phyloP scores from a whole-genome alignment of 1,140 invertebrate species.

The Ceratitis capitata region DNA sequence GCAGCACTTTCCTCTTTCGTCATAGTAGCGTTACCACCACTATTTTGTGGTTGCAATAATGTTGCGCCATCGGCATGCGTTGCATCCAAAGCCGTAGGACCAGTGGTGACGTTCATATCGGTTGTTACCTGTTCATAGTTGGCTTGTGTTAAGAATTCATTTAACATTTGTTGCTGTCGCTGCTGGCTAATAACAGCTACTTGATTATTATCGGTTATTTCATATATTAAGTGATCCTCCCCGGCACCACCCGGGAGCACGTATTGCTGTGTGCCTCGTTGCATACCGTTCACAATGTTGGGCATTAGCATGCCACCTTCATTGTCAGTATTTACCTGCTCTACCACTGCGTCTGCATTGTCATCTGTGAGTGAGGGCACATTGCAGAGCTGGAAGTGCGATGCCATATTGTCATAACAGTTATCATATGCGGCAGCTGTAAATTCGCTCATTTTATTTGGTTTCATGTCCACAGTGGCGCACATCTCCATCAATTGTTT shows the following conservation, averaged over 20 bases:
- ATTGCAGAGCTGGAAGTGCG: slow-evolving; percentile 55
- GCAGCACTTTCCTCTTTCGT: not conserved
- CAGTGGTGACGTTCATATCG: not conserved
- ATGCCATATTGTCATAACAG: slow-evolving; percentile 15
- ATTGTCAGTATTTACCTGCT: not conserved
- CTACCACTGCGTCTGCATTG: not conserved
- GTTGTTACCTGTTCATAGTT: slow-evolving; percentile 4
- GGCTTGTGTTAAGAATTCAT: slow-evolving; percentile 50
- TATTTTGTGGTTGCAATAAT: not conserved
- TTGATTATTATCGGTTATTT: slow-evolving; percentile 57
- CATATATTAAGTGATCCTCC: slow-evolving; percentile 53
- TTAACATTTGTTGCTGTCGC: slow-evolving; percentile 55
- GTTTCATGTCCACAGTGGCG: slow-evolving; percentile 12
- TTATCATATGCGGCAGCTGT: not conserved
- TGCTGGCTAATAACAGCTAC: slow-evolving; percentile 60
- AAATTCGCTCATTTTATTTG: not conserved
- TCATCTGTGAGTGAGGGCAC: slow-evolving; percentile 59
- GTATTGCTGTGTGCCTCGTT: slow-evolving; percentile 34
- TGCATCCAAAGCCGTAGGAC: not conserved
- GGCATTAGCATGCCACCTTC: not conserved
- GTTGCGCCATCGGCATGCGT: not conserved
- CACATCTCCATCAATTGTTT: slow-evolving; percentile 42
- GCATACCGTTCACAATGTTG: not conserved
- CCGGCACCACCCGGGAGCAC: slow-evolving; percentile 1
- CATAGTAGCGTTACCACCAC: not conserved